These are phyloP conservation scores for Hofmannophila pseudospretella DNA, from an alignment of 2,888 invertebrate species.

Conservation along the genomic window DNA sequence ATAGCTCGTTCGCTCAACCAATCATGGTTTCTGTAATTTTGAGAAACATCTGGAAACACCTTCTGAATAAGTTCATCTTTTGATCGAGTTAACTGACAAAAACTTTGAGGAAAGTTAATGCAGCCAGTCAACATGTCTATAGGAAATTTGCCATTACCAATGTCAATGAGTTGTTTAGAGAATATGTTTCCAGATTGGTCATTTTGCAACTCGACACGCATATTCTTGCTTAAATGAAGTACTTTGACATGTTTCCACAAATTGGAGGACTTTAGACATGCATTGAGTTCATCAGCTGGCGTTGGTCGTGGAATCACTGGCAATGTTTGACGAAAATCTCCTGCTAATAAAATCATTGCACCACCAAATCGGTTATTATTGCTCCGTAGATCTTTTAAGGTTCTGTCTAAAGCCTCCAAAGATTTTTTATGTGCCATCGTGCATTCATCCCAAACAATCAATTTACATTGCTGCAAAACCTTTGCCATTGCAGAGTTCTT, in stretches of 20 bases:
- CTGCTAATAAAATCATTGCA: slow-evolving; percentile 28
- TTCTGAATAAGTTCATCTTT: too few relatives aligned
- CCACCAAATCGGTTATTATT: slow-evolving; percentile 27
- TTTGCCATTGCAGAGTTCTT: slow-evolving; percentile 16
- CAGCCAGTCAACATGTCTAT: too few relatives aligned
- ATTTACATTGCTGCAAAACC: slow-evolving; percentile 12
- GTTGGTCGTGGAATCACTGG: slow-evolving; percentile 23
- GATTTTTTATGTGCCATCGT: slow-evolving; percentile 20
- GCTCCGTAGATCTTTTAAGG: slow-evolving; percentile 20
- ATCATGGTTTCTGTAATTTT: too few relatives aligned
- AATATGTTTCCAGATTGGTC: too few relatives aligned
- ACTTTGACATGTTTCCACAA: slow-evolving; percentile 18
- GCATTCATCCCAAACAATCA: slow-evolving; percentile 19
- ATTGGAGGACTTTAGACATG: slow-evolving; percentile 20
- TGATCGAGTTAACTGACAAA: too few relatives aligned
- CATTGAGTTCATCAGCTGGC: slow-evolving; percentile 22
- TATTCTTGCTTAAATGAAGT: slow-evolving; percentile 17
- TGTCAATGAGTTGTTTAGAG: too few relatives aligned
- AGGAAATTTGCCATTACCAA: too few relatives aligned
- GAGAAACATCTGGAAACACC: too few relatives aligned
- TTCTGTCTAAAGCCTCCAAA: slow-evolving; percentile 18
- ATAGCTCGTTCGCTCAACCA: too few relatives aligned
- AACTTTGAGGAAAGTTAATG: too few relatives aligned
- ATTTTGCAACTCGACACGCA: too few relatives aligned
- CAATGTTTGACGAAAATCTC: slow-evolving; percentile 37